Base-by-base conservation (phyloP, 2,113 vertebrate species). In the Numida meleagris region DNA sequence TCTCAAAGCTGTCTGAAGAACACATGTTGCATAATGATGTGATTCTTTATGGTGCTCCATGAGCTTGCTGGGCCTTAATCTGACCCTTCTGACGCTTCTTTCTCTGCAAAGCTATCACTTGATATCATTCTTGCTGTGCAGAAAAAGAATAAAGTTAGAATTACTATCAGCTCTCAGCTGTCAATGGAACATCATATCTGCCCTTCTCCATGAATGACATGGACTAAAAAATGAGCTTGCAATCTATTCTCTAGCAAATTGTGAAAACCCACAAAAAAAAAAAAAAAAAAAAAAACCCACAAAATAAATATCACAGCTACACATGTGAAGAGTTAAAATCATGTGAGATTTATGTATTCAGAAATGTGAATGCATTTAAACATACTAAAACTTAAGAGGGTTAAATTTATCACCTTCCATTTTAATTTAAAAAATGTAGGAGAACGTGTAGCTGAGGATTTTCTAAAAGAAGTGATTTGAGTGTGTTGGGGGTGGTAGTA, bases 391-490 rank as follows among this genome's bases (percentile, higher is more conserved):
- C 82, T 82, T 66, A 91, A 95, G 94, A 78, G 91, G 78, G 48
- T 96, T 97, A 95, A 94, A 87, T 88, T 83, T 85, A 93, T 95
- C 95, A 87, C 84, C 77, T 95, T 95, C 88, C 76, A 73, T 95
- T 96, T 96, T 95, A 91, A 94, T 95, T 91, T 94, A 90, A 96
- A 97, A 94, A 66, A 89, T 94, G 94, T 73, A 83, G 62, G 92
- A 90, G 96, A 92, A 95, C 72, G 76, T 87, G 57, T 85, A 94
- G 71, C 82, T 91, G 86, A 94, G 84, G 83, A 95, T 77, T 94
- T 96, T 96, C 91, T 93, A 94, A 96, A 95, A 95, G 81, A 96
- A 96, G 67, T 53, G 53, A 81, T 88, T 72, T 91, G 62, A 96
- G 75, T 81, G 42, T 84, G 89, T 68, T 96, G 96, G 94, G 93